Conservation (phyloP, 2,113 vertebrate species). For the Arizona elegans region DNA sequence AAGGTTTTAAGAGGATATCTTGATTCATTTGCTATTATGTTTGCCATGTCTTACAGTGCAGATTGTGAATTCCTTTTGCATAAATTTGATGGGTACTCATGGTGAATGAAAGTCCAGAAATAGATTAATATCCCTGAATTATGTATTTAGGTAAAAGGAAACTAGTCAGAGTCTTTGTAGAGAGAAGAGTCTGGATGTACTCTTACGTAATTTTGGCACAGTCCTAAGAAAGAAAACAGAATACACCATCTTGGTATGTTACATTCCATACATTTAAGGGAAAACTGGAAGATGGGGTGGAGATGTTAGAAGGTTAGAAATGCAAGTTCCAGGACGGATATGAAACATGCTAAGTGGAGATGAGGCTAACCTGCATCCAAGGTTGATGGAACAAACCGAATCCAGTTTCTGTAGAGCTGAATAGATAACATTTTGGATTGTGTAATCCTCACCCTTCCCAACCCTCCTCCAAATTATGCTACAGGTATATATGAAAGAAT, state of each 20-base stretch:
- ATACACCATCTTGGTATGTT: not conserved
- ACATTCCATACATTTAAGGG: fast-evolving
- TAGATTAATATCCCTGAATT: not conserved
- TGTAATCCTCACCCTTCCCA: not conserved
- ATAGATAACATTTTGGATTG: not conserved
- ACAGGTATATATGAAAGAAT: fast-evolving
- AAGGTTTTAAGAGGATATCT: not conserved
- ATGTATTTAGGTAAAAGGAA: constrained; percentile 13
- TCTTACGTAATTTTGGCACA: not conserved
- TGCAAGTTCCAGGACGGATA: not conserved
- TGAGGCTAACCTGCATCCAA: not conserved
- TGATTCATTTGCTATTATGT: constrained; percentile 4
- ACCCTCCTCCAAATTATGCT: not conserved
- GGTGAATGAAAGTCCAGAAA: not conserved
- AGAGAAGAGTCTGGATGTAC: not conserved
- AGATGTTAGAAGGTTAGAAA: not conserved
- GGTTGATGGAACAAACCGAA: not conserved
- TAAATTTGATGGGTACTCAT: not conserved
- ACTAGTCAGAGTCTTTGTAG: not conserved
- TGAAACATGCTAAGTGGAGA: not conserved
- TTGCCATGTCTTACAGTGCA: not conserved
- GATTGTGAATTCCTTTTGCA: not conserved
- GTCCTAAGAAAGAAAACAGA: fast-evolving
- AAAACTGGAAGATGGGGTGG: not conserved
- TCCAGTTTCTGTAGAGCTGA: not conserved